Base-by-base conservation (phyloP, 1,140 invertebrate genomes). In the Lepidurus apus region DNA sequence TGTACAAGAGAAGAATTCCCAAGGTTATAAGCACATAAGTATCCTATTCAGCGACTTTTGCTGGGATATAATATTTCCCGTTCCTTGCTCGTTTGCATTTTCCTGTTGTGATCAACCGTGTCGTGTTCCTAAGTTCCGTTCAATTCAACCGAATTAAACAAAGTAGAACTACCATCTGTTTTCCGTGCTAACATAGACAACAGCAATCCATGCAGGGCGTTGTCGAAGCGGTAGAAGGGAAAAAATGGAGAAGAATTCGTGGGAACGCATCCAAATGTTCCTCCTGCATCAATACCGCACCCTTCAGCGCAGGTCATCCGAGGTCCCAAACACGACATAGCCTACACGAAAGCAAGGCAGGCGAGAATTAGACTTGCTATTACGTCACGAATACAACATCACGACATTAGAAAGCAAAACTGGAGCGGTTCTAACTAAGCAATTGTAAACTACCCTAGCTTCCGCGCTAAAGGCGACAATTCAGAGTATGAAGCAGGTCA, bases 261-360 rank as follows among this genome's bases (percentile, higher is more conserved):
- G 53, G 53, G 53, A 65, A 65, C 21, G 21, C 9, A 34, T 17
- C 53, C 53, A 65, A 65, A 13, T 65, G 53, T 21, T 65, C 13
- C n/a, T 65, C 53, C 21, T 17, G 53, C 53, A 65, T 65, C 53
- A 65, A 65, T 65, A 65, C 53, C 53, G 53, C 53, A 65, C 53
- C 53, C 53, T 65, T 65, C 53, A 65, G 53, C 53, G 53, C 53
- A 65, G 53, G 53, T 65, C 53, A 65, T 65, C 53, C 53, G 53
- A 65, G 53, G 53, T 65, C 53, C 53, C 9, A 65, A 65, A 21
- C n/a, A 65, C 53, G 53, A 13, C 53, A 21, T 21, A n/a, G 53
- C 21, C 17, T 21, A n/a, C 53, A 11, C 3, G 0, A n/a, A n/a
- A 7, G 21, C 53, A 65, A 65, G 17, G 34, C 34, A 34, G 34